Conservation (phyloP, 2,888 invertebrate species). For the Heteromyza rotundicornis region DNA sequence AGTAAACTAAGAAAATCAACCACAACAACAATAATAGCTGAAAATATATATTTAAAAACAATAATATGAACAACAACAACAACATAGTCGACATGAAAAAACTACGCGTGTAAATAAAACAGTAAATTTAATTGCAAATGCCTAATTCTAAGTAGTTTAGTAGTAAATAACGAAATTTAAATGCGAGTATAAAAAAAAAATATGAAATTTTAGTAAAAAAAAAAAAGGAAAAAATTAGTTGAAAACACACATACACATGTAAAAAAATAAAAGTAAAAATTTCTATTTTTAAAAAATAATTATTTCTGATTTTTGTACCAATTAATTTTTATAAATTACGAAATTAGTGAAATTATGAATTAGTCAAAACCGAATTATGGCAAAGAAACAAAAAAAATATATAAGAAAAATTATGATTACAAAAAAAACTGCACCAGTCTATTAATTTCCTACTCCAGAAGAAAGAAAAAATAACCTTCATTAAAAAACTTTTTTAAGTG, state of each 20-base stretch:
- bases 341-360: too few species aligned
- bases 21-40: not conserved
- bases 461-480: too few species aligned
- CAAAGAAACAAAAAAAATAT: too few species aligned
- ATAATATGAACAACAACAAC: not conserved
- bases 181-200: not conserved
- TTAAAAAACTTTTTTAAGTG: too few species aligned
- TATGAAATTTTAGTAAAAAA: not conserved
- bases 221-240: not conserved
- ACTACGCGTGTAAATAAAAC: not conserved
- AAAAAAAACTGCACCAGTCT: too few species aligned
- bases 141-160: not conserved
- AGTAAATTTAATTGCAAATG: not conserved
- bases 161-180: not conserved
- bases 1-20: not conserved
- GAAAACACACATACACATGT: not conserved
- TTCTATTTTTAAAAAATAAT: not conserved
- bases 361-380: too few species aligned
- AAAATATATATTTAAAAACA: too few species aligned
- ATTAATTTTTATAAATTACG: too few species aligned
- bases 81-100: not conserved
- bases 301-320: too few species aligned
- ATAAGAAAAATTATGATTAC: too few species aligned
- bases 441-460: too few species aligned
- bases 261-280: not conserved